Base-by-base conservation (phyloP, 1,140 invertebrate genomes). In the Drosophila funebris region DNA sequence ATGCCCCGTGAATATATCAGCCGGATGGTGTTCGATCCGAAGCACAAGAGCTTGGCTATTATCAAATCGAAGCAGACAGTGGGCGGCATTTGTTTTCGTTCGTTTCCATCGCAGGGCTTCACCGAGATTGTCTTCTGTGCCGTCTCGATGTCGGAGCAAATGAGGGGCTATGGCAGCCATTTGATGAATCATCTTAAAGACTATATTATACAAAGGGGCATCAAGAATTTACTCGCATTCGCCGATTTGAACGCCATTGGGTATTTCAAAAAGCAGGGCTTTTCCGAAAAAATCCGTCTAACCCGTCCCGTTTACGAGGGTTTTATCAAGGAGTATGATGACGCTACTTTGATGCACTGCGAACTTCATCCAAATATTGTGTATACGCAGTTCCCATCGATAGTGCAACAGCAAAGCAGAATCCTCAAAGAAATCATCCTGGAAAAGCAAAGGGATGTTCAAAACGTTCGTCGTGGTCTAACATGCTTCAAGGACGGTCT, bases 171-270 rank as follows among this genome's bases (percentile, higher is more conserved):
- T 92, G 98, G 98, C 0, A 98, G 98, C 0, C 97, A 99, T 91
- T 93, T 99, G 68, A 99, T 99, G 98, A 99, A 99, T 92, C 97
- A 99, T 92, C 93, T 99, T 2, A 99, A 99, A 90, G 98, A 99
- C 90, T 99, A 99, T 92, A 97, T 99, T 90, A 96, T 99, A 18
- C 93, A 96, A 53, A 96, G 97, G 74, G 96, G 96, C 62, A 96
- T 99, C 43, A 93, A 96, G 4, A 97, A 99, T 92, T 98, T 99
- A 92, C 93, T 99, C 0, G 99, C 98, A 0, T 99, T 97, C 92
- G 98, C 98, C 18, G 98, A 99, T 92, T 96, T 98, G 88, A 97
- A 96, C 92, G 98, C 98, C 6, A 98, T 98, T 48, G 98, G 97
- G 3, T 99, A 99, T 92, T 99, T 99, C 92, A 98, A 97, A 91